These are phyloP conservation scores for Hoplostethus mediterraneus DNA, from an alignment of 2,797 vertebrate species.

Conservation along the genomic window DNA sequence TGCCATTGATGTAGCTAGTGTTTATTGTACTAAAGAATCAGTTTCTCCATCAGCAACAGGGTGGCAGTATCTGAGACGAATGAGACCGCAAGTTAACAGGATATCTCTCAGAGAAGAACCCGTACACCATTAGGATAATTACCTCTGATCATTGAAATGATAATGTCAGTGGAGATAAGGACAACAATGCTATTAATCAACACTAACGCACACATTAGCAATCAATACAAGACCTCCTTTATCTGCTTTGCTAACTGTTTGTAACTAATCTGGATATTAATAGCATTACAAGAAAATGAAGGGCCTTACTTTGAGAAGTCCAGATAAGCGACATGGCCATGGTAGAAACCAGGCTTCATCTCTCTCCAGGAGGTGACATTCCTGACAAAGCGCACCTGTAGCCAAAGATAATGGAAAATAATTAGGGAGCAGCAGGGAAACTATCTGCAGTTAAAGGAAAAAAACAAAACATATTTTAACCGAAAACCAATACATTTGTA, in stretches of 20 bases:
- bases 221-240: constrained; percentile 67
- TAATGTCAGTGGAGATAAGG: constrained; percentile 65
- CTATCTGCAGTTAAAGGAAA: not conserved
- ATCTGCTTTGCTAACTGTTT: constrained; percentile 59
- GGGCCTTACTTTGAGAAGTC: constrained; percentile 94
- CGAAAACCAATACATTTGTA: not conserved
- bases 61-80: constrained; percentile 15
- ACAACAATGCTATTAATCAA: constrained; percentile 76
- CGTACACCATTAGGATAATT: constrained; percentile 71
- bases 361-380: constrained; percentile 96
- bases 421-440: constrained; percentile 33
- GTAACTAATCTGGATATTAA: constrained; percentile 71
- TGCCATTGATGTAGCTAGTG: not conserved
- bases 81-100: constrained; percentile 18
- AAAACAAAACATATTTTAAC: not conserved
- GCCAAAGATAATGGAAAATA: constrained; percentile 56
- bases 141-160: constrained; percentile 66
- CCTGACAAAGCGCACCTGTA: constrained; percentile 95
- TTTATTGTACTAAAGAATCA: constrained; percentile 31
- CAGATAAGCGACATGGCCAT: constrained; percentile 95
- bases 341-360: constrained; percentile 98
- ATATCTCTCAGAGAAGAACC: constrained; percentile 42
- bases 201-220: constrained; percentile 53
- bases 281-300: constrained; percentile 58
- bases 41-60: constrained; percentile 29